Evolutionary conservation across 2,888 invertebrate species (phyloP), one percentile per base, ranked within the genome.

Genomic region (Cancer borealis): DNA sequence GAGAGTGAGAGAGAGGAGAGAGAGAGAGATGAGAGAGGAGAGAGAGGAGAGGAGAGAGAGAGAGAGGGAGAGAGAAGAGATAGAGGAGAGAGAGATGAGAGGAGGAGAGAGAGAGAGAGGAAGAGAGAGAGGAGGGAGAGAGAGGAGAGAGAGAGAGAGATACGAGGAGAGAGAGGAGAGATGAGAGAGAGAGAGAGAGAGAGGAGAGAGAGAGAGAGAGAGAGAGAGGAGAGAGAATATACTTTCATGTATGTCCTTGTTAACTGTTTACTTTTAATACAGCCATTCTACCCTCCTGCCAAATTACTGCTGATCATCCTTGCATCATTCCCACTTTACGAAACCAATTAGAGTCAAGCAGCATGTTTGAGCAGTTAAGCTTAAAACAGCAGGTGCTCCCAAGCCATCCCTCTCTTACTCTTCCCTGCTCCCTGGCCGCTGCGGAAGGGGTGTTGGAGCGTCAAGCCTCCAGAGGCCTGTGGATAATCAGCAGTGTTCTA

Each of bases 401-500:
- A n/a, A n/a, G 66, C n/a, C 66, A 6, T n/a, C 66, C 66, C 66
- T 66, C 66, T 21, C 66, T n/a, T 6, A 0, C 4, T 4, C 66
- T 5, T 6, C 66, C 66, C 21, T 66, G 17, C 66, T 66, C 66
- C n/a, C 66, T n/a, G n/a, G 66, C 66, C 66, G 21, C 66, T 6
- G 66, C 66, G n/a, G 21, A 17, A 21, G 66, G 66, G n/a, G 14
- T 66, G n/a, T n/a, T n/a, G 66, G 66, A 66, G 66, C 66, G 66
- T 66, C 66, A 66, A 66, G 66, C 21, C 66, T 66, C 66, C 66
- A 66, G 66, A n/a, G 66, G n/a, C 66, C 66, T n/a, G 66, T 66
- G n/a, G 66, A 66, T 66, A 66, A 66, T 66, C 66, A 66, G 66
- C 66, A 66, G 66, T 66, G 14, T 66, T n/a, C 21, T 66, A n/a